Percentiles rank a stretch among this genome's conserved stretches.
These are phyloP conservation scores for Cordilura impudica DNA, from an alignment of 2,888 invertebrate species.

Conservation along the genomic window DNA sequence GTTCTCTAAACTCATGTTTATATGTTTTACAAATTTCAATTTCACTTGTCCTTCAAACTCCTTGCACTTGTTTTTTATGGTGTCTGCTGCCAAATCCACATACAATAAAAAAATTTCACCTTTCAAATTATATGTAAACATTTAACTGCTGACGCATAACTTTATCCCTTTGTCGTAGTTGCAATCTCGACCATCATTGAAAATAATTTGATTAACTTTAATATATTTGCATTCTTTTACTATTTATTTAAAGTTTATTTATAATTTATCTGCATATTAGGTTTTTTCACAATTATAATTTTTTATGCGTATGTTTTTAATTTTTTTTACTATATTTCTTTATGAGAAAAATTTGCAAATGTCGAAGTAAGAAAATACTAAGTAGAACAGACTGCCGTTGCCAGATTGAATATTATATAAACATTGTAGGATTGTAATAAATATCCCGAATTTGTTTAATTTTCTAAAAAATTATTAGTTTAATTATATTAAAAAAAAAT, in stretches of 20 bases:
- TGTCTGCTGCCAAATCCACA: constrained; percentile 24
- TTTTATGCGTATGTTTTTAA: not conserved
- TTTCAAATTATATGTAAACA: constrained; percentile 54
- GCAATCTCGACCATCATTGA: constrained; percentile 23
- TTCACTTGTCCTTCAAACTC: constrained; percentile 44
- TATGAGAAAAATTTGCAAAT: constrained; percentile 47
- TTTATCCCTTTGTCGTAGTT: constrained; percentile 50
- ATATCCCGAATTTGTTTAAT: too few species aligned
- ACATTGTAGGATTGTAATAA: not conserved
- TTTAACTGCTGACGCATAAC: constrained; percentile 62
- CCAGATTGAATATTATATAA: constrained; percentile 11
- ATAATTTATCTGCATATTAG: not conserved
- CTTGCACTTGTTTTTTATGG: constrained; percentile 8
- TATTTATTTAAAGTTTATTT: not conserved
- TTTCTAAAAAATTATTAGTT: too few species aligned
- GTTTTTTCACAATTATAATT: constrained; percentile 22
- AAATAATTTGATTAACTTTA: not conserved
- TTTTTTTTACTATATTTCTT: constrained; percentile 38
- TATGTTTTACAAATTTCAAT: not conserved
- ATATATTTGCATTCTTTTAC: not conserved
- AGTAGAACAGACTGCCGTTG: constrained; percentile 5
- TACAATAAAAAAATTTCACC: constrained; percentile 11
- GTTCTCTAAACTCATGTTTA: not conserved
- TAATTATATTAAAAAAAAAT: too few species aligned
- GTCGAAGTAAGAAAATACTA: constrained; percentile 41